Base-by-base conservation (phyloP, 2,888 invertebrate species). In the Chymomyza fuscimana region DNA sequence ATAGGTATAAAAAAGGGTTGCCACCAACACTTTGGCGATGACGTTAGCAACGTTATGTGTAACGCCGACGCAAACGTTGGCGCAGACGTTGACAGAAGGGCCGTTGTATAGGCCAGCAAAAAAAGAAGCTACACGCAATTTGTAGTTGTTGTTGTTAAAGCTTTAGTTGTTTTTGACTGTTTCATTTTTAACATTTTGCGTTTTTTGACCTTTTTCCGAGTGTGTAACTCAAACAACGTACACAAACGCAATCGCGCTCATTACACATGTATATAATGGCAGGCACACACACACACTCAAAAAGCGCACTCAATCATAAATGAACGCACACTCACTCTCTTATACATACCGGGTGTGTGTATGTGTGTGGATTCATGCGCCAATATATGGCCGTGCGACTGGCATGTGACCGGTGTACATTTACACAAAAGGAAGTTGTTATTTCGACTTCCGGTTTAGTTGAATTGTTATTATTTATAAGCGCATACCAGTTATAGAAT, bases 401-500 rank as follows among this genome's bases (percentile, higher is more conserved):
- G 74, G 87, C 82, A 84, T 83, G 79, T 87, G 83, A 86, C 79
- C 86, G 79, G 81, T 77, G 75, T 79, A 77, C 83, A 78, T 77
- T 75, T 72, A 73, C 72, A 81, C 83, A 80, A 86, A 79, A 81
- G 89, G 88, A 88, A 87, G 86, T 89, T 89, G 85, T 89, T 88
- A 89, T 87, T 87, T 78, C 73, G 78, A 80, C 83, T 83, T 89
- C 89, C 87, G 87, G 87, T 77, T 88, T 85, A 82, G 88, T 71
- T 66, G 73, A 81, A 85, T 89, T 81, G 87, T 84, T 86, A 82
- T 86, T 88, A 82, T 82, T 82, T 85, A 82, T 82, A 88, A 78
- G 75, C 70, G 72, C 69, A 71, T 74, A 74, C 70, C 68, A 78
- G 63, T 59, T 59, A 58, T 29, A 68, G 62, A 73, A 65, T 67